Percentiles rank a stretch among this genome's conserved stretches.
phyloP scores from a whole-genome alignment of 1,140 invertebrate genomes.

The Ladona fulva region DNA sequence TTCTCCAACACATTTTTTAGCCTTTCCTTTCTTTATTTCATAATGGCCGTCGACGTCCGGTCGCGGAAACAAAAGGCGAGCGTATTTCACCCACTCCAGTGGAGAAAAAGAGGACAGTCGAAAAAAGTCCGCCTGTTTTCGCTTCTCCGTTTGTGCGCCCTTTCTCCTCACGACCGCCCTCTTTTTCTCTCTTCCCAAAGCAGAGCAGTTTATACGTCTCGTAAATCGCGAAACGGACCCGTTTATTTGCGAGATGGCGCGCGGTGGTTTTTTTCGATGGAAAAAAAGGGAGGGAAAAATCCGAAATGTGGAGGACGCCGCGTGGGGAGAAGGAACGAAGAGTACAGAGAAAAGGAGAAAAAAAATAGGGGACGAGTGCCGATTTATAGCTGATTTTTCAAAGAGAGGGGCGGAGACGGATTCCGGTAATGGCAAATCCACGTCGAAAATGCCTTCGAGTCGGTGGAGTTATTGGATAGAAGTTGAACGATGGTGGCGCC shows the following conservation, averaged over 20 bases:
- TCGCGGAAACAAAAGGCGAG: neutral
- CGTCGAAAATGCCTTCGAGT: neutral
- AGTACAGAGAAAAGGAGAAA: neutral
- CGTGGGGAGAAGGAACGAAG: neutral
- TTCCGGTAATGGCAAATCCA: neutral
- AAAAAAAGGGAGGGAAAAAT: neutral
- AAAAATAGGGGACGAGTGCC: neutral
- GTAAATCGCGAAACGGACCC: conserved; percentile 1
- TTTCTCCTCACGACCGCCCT: neutral
- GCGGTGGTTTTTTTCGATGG: neutral
- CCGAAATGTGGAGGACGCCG: neutral
- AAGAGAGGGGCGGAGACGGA: neutral
- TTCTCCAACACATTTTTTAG: neutral
- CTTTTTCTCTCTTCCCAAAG: neutral
- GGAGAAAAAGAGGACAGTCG: neutral
- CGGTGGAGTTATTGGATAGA: neutral
- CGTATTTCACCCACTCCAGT: neutral
- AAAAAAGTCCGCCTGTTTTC: neutral
- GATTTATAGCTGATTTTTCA: neutral
- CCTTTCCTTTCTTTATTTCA: conserved; percentile 7
- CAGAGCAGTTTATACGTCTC: neutral
- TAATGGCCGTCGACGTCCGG: conserved; percentile 5
- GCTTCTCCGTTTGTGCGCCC: neutral
- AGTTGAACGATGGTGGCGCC: neutral
- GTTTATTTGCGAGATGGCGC: conserved; percentile 2